These are phyloP conservation scores for Macquaria ambigua DNA, from an alignment of 2,113 vertebrate genomes.

Conservation along the genomic window DNA sequence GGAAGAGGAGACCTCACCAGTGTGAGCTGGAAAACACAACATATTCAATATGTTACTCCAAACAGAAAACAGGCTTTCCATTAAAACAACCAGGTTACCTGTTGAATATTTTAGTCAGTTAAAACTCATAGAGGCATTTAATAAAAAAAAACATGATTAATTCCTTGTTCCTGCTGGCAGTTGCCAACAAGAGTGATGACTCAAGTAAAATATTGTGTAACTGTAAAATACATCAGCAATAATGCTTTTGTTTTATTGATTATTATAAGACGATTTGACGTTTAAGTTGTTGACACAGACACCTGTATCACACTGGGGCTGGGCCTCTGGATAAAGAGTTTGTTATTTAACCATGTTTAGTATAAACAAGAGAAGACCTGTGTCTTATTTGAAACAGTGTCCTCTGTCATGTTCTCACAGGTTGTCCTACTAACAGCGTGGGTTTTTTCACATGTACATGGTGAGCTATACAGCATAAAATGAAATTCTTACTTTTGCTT, in stretches of 20 bases:
- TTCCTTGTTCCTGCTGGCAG: background rate
- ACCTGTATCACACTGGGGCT: background rate
- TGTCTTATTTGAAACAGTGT: background rate
- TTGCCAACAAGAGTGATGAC: background rate
- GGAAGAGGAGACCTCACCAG: constrained; percentile 72
- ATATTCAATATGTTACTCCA: background rate
- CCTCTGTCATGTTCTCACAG: constrained; percentile 16
- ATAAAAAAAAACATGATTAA: background rate
- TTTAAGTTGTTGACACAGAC: constrained; percentile 37
- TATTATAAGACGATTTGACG: constrained; percentile 13
- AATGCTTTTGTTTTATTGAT: background rate
- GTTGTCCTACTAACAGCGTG: background rate
- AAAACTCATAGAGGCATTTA: background rate
- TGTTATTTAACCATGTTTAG: constrained; percentile 48
- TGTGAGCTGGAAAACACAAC: constrained; percentile 64
- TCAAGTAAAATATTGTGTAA: background rate
- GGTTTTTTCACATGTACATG: background rate
- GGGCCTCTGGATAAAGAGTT: constrained; percentile 1
- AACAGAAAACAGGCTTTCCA: background rate
- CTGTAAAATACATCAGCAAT: background rate
- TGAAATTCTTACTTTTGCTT: background rate
- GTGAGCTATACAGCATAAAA: background rate
- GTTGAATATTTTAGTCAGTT: background rate
- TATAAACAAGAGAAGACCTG: constrained; percentile 43
- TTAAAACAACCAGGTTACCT: constrained; percentile 10